Base-by-base conservation (phyloP, 1,140 invertebrate genomes). In the Aethina tumida region DNA sequence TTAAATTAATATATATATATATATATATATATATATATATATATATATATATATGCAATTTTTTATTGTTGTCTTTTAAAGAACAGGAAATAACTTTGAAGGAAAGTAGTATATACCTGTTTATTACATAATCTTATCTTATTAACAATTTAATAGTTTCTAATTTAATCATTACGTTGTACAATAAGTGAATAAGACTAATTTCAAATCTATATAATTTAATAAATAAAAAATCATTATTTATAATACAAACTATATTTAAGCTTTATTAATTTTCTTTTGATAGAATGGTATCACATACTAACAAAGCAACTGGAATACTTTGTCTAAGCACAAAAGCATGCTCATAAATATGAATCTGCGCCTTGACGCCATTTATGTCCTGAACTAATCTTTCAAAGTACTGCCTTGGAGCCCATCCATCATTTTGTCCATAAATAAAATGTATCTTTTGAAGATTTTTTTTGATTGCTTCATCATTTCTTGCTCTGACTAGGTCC, bases 341-440 rank as follows among this genome's bases (percentile, higher is more conserved):
- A 62, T 92, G 87, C 15, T 71, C 60, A 52, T 75, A 74, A 10
- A 72, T 69, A 26, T 80, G 81, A 9, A 87, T 49, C 39, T 73
- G 56, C 8, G 79, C 71, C 42, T 82, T 69, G 5, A 75, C 58
- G 35, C 73, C 51, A 1, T 81, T 79, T 51, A 79, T 69, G 16
- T 63, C 63, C 9, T 56, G 41, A 40, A 68, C 70, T 20, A 90
- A 58, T 26, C 78, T 64, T 14, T 73, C 54, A 50, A 71, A 84
- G 54, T 77, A 83, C 32, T 66, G 55, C 2, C 70, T 41, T 0
- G 85, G 85, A 38, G 75, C 75, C 87, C 87, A 92, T 1, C 69
- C 66, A 58, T 91, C 87, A 5, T 53, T 70, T 5, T 66, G 58
- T 1, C 82, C 82, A 62, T 87, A 90, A 56, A 86, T 87, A 16